phyloP scores from a whole-genome alignment of 2,888 invertebrate genomes.

The Amphipoea lucens region DNA sequence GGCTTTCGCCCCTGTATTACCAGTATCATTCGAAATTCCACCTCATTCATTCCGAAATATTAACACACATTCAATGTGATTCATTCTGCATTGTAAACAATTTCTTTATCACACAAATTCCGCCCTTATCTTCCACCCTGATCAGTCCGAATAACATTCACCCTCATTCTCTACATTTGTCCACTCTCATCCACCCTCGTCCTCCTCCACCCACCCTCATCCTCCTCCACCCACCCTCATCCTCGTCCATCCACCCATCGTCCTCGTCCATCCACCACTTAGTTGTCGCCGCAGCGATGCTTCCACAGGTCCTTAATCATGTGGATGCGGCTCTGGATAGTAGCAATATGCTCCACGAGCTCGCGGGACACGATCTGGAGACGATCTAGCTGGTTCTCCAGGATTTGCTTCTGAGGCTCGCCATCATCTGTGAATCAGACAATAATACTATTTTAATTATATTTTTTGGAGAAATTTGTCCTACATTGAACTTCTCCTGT shows the following conservation, averaged over 20 bases:
- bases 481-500: background rate
- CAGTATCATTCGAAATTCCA: conserved; percentile 18
- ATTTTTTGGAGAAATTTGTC: background rate
- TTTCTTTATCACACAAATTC: conserved; percentile 11
- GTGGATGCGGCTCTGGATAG: conserved; percentile 60
- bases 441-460: background rate
- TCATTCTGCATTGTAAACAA: background rate
- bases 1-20: conserved; percentile 46
- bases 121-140: conserved; percentile 14
- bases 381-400: conserved; percentile 36
- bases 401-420: conserved; percentile 28
- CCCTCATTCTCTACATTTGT: background rate
- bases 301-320: conserved; percentile 64
- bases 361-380: conserved; percentile 52
- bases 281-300: conserved; percentile 60
- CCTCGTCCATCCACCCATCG: too few species aligned
- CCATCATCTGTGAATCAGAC: conserved; percentile 5
- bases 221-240: too few species aligned
- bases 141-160: conserved; percentile 14
- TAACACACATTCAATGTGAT: conserved; percentile 22
- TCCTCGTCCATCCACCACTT: background rate
- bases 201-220: background rate
- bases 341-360: conserved; percentile 53
- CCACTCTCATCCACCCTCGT: background rate
- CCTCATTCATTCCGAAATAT: background rate